Evolutionary conservation across 30 jellyfish, hydroid and myxozoan species (phyloP), one percentile per base, ranked within the genome.

Genomic region (Hydra vulgaris): DNA sequence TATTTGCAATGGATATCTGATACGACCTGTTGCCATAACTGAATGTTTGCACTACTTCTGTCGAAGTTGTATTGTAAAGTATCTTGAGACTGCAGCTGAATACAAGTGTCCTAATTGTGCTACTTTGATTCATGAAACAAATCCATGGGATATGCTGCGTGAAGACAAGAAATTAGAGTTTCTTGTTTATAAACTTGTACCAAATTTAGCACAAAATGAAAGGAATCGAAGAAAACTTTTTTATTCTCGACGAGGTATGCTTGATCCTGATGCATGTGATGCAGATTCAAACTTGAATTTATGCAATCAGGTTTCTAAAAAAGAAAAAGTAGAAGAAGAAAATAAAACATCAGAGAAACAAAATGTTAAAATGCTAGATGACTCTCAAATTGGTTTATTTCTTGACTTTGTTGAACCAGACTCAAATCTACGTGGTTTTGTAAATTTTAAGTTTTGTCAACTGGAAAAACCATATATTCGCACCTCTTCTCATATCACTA

Each of bases 11-110:
- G 98, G 98, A 19, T 92, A 92, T 61, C 81, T 92, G 69, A 87
- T 92, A 67, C 68, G 96, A 71, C 98, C 98, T 18, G 98, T 92
- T 4, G 96, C 98, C 24, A 79, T 92, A 25, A 87, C 98, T n/a
- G 98, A 92, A 78, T 92, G 98, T 78, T 86, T 92, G 16, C 98
- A 92, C 66, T 88, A 95, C 21, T 92, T 92, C 53, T 92, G 98
- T 70, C 88, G 95, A 15, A 92, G 98, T 74, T 92, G 98, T 67
- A 23, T 92, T 73, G 98, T 92, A 72, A 86, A 77, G 80, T 85
- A 85, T 80, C 69, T 92, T 25, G 95, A 83, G 70, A 84, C 81
- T 23, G 82, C 98, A 0, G 56, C 76, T 74, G 98, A 92, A 40
- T 90, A 70, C 72, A 84, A 68, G 25, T 92, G 98, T 80, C 98